Conservation (phyloP, 1,140 invertebrate species). For the Acromyrmex heyeri region DNA sequence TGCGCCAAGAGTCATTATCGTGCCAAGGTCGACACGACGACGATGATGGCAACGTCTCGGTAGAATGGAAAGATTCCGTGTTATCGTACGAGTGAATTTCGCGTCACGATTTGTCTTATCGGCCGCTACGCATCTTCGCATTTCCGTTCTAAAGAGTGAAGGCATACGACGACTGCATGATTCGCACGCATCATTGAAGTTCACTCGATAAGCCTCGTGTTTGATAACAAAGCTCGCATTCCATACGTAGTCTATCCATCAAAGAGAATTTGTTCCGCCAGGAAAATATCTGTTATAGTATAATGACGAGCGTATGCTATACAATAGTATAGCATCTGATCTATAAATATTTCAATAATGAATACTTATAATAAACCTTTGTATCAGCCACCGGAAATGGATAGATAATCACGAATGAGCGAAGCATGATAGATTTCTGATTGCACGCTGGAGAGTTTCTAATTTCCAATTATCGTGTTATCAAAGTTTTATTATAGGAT, state of each 20-base stretch:
- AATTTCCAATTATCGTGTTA: constrained; percentile 12
- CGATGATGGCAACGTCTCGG: neutral
- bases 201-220: neutral
- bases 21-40: constrained; percentile 22
- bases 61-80: constrained; percentile 8
- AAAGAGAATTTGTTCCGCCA: neutral
- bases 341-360: neutral
- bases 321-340: neutral
- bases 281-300: neutral
- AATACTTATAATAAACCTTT: neutral
- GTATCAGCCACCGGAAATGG: neutral
- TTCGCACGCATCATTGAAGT: constrained; percentile 6
- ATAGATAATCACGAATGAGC: neutral
- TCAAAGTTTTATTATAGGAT: neutral
- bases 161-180: neutral
- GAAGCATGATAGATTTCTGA: neutral
- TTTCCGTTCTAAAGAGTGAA: neutral
- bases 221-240: constrained; percentile 3
- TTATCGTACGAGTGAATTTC: constrained; percentile 22
- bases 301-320: neutral
- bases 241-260: neutral
- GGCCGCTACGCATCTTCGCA: neutral
- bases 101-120: constrained; percentile 20
- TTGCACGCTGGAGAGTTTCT: neutral
- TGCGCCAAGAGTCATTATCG: constrained; percentile 39